Percentiles rank a stretch among this genome's conserved stretches.
Conservation (phyloP, 2,888 invertebrate species). For the Acholoe squamosa region DNA sequence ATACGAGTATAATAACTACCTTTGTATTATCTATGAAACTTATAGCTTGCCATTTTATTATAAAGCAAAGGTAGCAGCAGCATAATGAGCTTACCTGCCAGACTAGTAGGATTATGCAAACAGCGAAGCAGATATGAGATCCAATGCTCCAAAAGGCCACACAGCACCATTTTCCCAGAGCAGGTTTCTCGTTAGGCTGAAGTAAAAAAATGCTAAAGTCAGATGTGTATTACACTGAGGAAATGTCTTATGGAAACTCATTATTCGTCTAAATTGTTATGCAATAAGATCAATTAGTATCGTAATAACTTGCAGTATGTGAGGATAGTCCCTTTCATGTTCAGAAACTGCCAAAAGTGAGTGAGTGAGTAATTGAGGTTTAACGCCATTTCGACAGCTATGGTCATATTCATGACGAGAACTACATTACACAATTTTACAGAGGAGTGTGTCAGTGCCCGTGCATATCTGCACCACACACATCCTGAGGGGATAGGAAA, state of each 20-base stretch:
- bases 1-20: too few relatives aligned
- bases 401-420: too few relatives aligned
- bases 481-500: too few relatives aligned
- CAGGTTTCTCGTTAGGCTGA: neutral
- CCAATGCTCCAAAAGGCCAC: conserved; percentile 48
- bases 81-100: conserved; percentile 31
- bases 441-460: too few relatives aligned
- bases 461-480: too few relatives aligned
- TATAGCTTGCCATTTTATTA: too few relatives aligned
- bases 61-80: neutral
- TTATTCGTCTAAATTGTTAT: neutral
- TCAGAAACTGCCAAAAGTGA: too few relatives aligned
- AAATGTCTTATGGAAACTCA: neutral
- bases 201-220: neutral
- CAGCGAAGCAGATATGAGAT: neutral
- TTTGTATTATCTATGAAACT: too few relatives aligned
- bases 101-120: neutral
- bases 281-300: neutral
- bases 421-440: too few relatives aligned
- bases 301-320: neutral
- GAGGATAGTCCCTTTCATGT: neutral
- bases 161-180: conserved; percentile 1
- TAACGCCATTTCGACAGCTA: too few relatives aligned
- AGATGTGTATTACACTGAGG: too few relatives aligned
- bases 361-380: too few relatives aligned